phyloP scores from a whole-genome alignment of 2,797 vertebrate genomes.

The Ispidina picta region DNA sequence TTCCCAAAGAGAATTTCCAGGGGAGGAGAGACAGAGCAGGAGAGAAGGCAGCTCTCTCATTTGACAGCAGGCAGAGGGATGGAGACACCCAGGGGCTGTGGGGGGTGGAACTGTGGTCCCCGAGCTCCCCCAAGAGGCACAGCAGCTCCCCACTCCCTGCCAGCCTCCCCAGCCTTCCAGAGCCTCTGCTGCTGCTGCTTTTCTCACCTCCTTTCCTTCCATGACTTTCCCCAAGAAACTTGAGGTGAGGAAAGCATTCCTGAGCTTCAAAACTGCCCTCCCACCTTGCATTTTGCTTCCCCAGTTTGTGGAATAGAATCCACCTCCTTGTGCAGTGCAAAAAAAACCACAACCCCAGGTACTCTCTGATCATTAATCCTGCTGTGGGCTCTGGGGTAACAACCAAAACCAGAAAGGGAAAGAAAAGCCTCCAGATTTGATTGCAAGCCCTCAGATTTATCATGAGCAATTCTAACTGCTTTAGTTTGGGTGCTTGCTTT shows the following conservation, averaged over 20 bases:
- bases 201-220: neutral
- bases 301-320: neutral
- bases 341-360: neutral
- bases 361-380: neutral
- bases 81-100: neutral
- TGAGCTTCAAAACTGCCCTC: neutral
- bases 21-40: neutral
- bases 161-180: neutral
- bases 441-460: neutral
- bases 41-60: neutral
- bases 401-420: neutral
- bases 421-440: neutral
- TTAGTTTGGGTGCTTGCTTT: neutral
- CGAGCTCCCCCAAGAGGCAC: conserved; percentile 72
- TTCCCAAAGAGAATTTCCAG: neutral
- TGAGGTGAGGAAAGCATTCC: neutral
- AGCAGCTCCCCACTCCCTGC: neutral
- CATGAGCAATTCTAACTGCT: neutral
- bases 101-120: conserved; percentile 32
- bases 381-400: neutral
- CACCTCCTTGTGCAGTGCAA: neutral
- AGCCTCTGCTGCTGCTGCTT: neutral
- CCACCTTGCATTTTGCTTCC: neutral
- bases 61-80: neutral
- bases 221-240: neutral